These are phyloP conservation scores for Drosophila aldrichi DNA, from an alignment of 2,888 invertebrate species.

Conservation along the genomic window DNA sequence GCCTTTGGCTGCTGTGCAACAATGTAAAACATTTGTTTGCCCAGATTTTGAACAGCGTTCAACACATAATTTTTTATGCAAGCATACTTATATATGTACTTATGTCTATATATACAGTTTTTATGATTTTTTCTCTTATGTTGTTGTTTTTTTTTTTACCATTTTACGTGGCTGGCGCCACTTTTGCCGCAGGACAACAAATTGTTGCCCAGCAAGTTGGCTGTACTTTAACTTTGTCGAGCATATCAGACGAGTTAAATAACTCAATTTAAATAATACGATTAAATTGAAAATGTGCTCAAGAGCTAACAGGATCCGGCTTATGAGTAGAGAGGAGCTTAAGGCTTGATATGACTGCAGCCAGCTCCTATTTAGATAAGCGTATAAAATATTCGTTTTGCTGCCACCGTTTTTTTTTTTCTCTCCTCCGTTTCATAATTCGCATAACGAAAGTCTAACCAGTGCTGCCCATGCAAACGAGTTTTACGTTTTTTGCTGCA, in stretches of 20 bases:
- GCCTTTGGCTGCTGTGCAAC: conserved; percentile 49
- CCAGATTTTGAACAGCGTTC: conserved; percentile 59
- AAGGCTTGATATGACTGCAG: background rate
- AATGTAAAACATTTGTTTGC: conserved; percentile 79
- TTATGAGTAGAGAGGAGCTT: background rate
- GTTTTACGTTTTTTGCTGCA: conserved; percentile 34
- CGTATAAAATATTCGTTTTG: conserved; percentile 8
- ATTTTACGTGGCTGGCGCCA: conserved; percentile 45
- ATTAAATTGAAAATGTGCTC: conserved; percentile 15
- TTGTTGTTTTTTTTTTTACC: conserved; percentile 34
- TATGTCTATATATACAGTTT: conserved; percentile 18
- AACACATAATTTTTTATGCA: conserved; percentile 61
- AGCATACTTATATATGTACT: conserved; percentile 26
- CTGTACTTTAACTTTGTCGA: conserved; percentile 12
- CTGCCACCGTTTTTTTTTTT: background rate
- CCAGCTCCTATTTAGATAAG: conserved; percentile 4
- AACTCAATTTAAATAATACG: conserved; percentile 1
- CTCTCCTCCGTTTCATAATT: conserved; percentile 1
- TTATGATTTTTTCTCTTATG: conserved; percentile 10
- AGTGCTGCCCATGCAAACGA: conserved; percentile 43
- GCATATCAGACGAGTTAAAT: background rate
- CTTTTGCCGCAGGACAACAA: conserved; percentile 51
- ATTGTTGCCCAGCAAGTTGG: conserved; percentile 30
- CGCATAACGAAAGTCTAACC: conserved; percentile 13
- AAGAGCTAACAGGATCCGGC: conserved; percentile 2